Conservation (phyloP, 2,888 invertebrate genomes). For the Macrosoma leucophasiata region DNA sequence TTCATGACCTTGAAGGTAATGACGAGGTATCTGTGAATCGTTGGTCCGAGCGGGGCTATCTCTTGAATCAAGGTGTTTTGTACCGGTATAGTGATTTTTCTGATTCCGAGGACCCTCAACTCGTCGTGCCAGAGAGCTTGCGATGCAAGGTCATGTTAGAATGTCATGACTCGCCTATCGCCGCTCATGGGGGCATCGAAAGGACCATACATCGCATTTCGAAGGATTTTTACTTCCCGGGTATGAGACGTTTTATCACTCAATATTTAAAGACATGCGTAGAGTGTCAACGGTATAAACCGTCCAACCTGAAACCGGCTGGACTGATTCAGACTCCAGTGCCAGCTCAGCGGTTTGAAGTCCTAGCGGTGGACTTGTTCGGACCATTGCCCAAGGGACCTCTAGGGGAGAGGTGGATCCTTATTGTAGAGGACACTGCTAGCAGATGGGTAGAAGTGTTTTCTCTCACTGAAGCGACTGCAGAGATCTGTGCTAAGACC, state of each 20-base stretch:
- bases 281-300: conserved; percentile 31
- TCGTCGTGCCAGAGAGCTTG: conserved; percentile 7
- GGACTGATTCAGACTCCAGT: conserved; percentile 32
- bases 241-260: neutral
- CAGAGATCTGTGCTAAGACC: conserved; percentile 19
- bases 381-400: conserved; percentile 23
- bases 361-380: conserved; percentile 32
- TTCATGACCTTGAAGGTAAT: conserved; percentile 21
- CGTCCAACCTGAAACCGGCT: conserved; percentile 32
- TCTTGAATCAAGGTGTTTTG: conserved; percentile 25
- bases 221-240: conserved; percentile 1
- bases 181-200: conserved; percentile 29
- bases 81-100: conserved; percentile 17
- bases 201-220: conserved; percentile 13
- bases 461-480: conserved; percentile 23
- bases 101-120: conserved; percentile 6
- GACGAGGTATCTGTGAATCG: conserved; percentile 1
- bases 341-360: conserved; percentile 25
- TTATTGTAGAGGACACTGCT: conserved; percentile 26
- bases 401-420: conserved; percentile 26
- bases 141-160: conserved; percentile 12
- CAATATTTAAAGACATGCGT: neutral
- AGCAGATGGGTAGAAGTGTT: conserved; percentile 31
- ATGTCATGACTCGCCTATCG: conserved; percentile 24
- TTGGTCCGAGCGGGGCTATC: conserved; percentile 25